Evolutionary conservation across 2,113 vertebrate species (phyloP).

Genomic region (Rhombomys opimus): DNA sequence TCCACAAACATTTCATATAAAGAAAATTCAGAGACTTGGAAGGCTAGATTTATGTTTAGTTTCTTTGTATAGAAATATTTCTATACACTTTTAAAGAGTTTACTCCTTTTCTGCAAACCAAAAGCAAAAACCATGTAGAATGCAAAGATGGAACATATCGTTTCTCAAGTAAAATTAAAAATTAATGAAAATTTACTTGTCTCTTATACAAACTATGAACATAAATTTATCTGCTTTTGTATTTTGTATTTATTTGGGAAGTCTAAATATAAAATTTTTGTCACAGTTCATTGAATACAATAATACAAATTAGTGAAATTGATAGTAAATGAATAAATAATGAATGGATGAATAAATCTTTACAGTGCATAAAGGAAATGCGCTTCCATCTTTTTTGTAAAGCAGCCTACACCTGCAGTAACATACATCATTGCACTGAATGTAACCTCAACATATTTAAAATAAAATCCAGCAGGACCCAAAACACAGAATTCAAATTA

Average conservation of each 20-base stretch:
- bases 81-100: background rate
- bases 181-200: background rate
- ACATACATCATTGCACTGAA: background rate
- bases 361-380: background rate
- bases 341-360: background rate
- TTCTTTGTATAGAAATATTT: background rate
- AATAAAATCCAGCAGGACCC: background rate
- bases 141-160: background rate
- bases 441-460: background rate
- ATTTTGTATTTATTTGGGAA: background rate
- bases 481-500: background rate
- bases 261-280: background rate
- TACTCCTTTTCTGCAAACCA: background rate
- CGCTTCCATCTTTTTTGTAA: background rate
- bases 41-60: background rate
- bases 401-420: background rate
- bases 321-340: background rate
- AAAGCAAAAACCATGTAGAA: background rate
- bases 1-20: background rate
- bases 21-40: background rate
- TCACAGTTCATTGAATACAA: background rate
- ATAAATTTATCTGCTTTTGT: background rate
- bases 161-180: background rate
- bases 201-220: background rate
- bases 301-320: background rate